Evolutionary conservation across 2,797 vertebrate genomes (phyloP).

Genomic region (Leptatherina wallacei): DNA sequence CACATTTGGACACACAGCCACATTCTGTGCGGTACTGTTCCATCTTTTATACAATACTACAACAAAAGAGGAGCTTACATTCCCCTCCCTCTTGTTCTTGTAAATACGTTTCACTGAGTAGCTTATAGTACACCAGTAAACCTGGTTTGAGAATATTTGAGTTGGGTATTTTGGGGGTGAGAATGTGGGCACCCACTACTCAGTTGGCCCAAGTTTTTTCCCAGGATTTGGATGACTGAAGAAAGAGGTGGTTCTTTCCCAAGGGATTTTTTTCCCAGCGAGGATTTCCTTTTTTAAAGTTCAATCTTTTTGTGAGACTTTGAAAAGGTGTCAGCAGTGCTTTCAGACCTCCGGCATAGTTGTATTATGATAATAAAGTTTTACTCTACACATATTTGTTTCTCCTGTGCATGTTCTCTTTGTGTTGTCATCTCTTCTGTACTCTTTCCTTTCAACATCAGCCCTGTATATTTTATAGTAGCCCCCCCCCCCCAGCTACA

Average conservation of each 20-base stretch:
- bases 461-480: slow-evolving; percentile 44
- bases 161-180: slow-evolving; percentile 17
- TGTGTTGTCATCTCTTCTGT: neutral
- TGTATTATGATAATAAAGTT: neutral
- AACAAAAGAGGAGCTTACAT: slow-evolving; percentile 28
- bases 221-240: slow-evolving; percentile 29
- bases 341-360: neutral
- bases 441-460: slow-evolving; percentile 14
- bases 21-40: neutral
- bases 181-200: neutral
- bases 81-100: slow-evolving; percentile 11
- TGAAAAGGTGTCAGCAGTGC: neutral
- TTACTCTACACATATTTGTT: neutral
- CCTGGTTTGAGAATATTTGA: slow-evolving; percentile 30
- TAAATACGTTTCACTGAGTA: slow-evolving; percentile 20
- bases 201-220: slow-evolving; percentile 20
- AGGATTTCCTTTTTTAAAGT: slow-evolving; percentile 4
- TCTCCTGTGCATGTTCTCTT: neutral
- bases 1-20: neutral
- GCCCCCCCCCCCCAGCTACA: slow-evolving; percentile 3
- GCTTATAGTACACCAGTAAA: slow-evolving; percentile 37
- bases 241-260: slow-evolving; percentile 30
- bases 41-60: neutral
- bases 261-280: slow-evolving; percentile 35
- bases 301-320: neutral